Conservation (phyloP, 2,888 invertebrate species). For the Drosophila borealis region DNA sequence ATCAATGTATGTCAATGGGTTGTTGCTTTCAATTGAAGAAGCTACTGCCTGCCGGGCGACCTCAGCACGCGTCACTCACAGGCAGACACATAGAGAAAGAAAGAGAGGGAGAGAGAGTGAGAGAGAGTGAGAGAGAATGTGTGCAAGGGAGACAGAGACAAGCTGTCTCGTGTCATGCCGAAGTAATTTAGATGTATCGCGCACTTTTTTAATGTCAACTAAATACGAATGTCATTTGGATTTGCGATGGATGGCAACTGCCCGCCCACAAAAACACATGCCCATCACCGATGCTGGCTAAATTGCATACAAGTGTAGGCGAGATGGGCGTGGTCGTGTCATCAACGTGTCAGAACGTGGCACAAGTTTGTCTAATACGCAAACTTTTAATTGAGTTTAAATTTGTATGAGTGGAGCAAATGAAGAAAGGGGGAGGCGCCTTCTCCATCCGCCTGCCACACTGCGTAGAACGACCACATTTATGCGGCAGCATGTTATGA, state of each 20-base stretch:
- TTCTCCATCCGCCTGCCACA: neutral
- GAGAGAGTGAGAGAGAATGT: neutral
- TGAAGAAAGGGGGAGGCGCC: constrained; percentile 51
- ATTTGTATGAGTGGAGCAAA: constrained; percentile 73
- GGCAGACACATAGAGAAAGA: neutral
- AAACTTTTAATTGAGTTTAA: constrained; percentile 83
- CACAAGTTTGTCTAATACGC: constrained; percentile 78
- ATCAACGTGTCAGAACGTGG: constrained; percentile 50
- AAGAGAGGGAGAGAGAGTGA: neutral
- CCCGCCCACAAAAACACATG: neutral
- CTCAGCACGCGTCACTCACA: constrained; percentile 28
- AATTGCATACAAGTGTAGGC: constrained; percentile 44
- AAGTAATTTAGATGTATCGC: constrained; percentile 67
- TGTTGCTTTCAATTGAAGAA: constrained; percentile 66
- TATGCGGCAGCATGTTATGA: constrained; percentile 40
- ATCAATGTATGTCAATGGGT: constrained; percentile 75
- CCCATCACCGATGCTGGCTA: constrained; percentile 13
- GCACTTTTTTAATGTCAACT: constrained; percentile 77
- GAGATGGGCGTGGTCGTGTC: constrained; percentile 30
- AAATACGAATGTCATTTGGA: constrained; percentile 74
- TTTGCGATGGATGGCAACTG: constrained; percentile 30
- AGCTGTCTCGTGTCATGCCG: constrained; percentile 31
- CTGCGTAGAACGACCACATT: constrained; percentile 31
- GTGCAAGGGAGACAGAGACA: neutral
- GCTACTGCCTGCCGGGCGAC: constrained; percentile 14